These are phyloP conservation scores for Empidonax alnorum DNA, from an alignment of 2,113 vertebrate species.

Conservation along the genomic window DNA sequence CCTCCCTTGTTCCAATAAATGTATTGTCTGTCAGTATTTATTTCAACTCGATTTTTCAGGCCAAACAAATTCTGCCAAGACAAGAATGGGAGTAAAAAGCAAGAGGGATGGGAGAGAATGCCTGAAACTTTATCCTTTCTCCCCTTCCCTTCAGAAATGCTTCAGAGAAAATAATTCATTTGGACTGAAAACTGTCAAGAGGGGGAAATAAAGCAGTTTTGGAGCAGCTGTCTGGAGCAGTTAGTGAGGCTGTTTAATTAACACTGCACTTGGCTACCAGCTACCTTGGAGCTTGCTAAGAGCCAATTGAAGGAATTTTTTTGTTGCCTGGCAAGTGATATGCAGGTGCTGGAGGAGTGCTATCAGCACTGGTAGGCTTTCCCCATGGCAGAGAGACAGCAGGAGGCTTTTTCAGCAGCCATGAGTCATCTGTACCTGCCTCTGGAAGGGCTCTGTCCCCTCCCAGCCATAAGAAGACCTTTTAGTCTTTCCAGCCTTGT, in stretches of 20 bases:
- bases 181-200: background rate
- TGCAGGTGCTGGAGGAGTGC: background rate
- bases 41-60: background rate
- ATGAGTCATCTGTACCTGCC: background rate
- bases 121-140: background rate
- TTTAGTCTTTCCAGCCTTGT: background rate
- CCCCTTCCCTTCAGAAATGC: background rate
- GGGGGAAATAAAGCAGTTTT: background rate
- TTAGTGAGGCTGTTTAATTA: background rate
- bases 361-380: background rate
- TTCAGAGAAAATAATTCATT: background rate
- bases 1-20: rapidly evolving
- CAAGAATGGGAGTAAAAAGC: background rate
- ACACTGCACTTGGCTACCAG: background rate
- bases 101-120: background rate
- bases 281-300: background rate
- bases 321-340: background rate
- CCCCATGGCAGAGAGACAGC: background rate
- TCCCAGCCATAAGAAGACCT: background rate
- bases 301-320: background rate
- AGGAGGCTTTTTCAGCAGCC: background rate
- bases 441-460: background rate
- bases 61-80: background rate
- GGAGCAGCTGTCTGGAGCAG: background rate
- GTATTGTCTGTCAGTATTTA: rapidly evolving